Evolutionary conservation across 2,113 vertebrate genomes (phyloP).

Genomic region (Theristicus caerulescens): DNA sequence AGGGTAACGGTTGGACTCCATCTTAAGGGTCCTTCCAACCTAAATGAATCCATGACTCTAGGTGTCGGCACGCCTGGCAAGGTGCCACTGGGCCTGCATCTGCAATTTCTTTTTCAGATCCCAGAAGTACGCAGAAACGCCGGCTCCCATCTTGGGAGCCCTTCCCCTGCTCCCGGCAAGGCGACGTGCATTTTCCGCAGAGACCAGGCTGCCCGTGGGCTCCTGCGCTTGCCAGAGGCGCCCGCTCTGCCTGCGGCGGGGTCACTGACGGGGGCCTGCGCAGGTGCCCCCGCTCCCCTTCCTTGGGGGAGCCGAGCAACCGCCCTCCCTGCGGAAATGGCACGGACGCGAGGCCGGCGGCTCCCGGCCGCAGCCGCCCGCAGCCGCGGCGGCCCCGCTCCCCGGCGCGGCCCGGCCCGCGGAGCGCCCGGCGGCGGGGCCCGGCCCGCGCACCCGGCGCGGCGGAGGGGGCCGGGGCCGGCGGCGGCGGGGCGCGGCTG

Average conservation of each 20-base stretch:
- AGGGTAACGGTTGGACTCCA: fast-evolving
- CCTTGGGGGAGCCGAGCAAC: neutral
- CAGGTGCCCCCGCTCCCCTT: fast-evolving
- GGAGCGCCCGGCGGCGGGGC: neutral
- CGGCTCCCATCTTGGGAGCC: neutral
- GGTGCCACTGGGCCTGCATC: neutral
- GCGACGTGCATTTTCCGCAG: fast-evolving
- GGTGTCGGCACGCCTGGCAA: neutral
- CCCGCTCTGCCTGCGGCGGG: fast-evolving
- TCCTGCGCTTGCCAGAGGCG: neutral
- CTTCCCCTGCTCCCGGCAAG: neutral
- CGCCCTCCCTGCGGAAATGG: neutral
- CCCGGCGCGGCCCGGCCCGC: neutral
- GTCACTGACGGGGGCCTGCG: fast-evolving
- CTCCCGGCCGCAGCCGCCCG: neutral
- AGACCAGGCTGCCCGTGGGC: fast-evolving
- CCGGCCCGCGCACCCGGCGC: constrained; percentile 28
- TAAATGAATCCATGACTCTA: neutral
- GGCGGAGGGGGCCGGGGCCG: neutral
- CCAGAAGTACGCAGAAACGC: neutral
- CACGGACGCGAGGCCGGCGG: too few relatives aligned
- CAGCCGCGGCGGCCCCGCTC: neutral
- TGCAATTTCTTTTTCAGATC: neutral
- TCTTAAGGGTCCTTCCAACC: neutral
- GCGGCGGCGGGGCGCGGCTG: neutral